Base-by-base conservation (phyloP, 2,888 invertebrate genomes). In the Tubiluchus corallicola region DNA sequence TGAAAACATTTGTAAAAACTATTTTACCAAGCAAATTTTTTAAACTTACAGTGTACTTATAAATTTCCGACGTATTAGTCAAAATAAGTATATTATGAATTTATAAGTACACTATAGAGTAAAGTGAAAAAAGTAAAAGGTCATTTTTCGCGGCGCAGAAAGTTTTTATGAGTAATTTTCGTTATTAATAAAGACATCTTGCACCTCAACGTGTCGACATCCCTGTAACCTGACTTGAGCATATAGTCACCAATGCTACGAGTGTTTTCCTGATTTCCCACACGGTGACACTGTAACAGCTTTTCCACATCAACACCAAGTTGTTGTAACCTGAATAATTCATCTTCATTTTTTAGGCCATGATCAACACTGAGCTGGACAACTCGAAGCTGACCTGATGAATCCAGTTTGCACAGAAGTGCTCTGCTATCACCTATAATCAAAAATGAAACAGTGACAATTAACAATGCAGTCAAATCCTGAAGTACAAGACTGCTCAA, bases 241-340 rank as follows among this genome's bases (percentile, higher is more conserved):
- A 79, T 68, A 59, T 83, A 84, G 64, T 85, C 85, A 2, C 87
- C 87, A 9, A 90, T 69, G 56, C 85, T 85, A 13, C 88, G 68
- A 0, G 87, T 87, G 54, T 79, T 80, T 37, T 76, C 74, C 61
- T 80, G 79, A 57, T 81, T 82, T 39, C 82, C 82, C 15, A 83
- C 66, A 45, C 55, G 54, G 15, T 58, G 59, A 73, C 77, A 72
- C 57, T 76, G 74, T 53, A 74, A 71, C 18, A 83, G 64, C 51
- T 74, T 74, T 48, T 77, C 73, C 1, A 74, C 68, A 55, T 82
- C 76, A 4, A 88, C 62, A 0, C 82, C 82, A 21, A 87, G 65
- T 50, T 78, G 77, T 2, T 75, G 72, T 2, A 88, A 65, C 51
- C 88, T 67, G 43, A 80, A 62, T 47, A 84, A 60, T 64, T 90